A percentile compares a stretch with the other conserved stretches of the same genome.
phyloP scores from a whole-genome alignment of 2,888 invertebrate genomes.

The Dexiosoma caninum region DNA sequence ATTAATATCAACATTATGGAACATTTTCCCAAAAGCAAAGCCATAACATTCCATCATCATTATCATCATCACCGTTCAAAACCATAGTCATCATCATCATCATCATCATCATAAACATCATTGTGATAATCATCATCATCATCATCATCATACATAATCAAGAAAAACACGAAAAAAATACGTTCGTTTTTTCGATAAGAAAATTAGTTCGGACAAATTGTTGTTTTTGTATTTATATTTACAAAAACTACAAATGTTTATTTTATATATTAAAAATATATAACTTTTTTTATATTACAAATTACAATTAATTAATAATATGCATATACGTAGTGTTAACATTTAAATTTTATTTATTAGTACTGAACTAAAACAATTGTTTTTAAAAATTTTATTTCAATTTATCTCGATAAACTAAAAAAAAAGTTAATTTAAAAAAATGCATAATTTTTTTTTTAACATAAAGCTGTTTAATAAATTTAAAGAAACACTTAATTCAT shows the following conservation, averaged over 20 bases:
- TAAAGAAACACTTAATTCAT: constrained; percentile 5
- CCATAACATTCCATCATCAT: constrained; percentile 67
- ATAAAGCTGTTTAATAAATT: constrained; percentile 56
- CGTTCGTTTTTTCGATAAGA: constrained; percentile 79
- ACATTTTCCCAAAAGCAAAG: constrained; percentile 65
- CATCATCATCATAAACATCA: constrained; percentile 79
- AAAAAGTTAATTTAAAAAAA: background rate
- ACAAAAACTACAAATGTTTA: constrained; percentile 67
- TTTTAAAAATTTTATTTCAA: background rate
- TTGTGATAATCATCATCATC: constrained; percentile 78
- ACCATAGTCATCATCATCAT: constrained; percentile 71
- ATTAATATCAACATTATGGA: constrained; percentile 73
- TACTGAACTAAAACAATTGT: constrained; percentile 18
- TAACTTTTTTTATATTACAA: constrained; percentile 45
- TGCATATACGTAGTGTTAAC: constrained; percentile 51
- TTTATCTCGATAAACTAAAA: background rate
- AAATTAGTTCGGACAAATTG: constrained; percentile 79
- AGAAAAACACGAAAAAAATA: constrained; percentile 79
- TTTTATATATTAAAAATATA: constrained; percentile 61
- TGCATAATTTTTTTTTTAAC: constrained; percentile 31
- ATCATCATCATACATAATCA: constrained; percentile 74
- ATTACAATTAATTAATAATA: constrained; percentile 52
- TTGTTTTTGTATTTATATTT: constrained; percentile 70
- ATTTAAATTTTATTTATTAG: constrained; percentile 47
- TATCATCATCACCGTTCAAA: constrained; percentile 64